These are phyloP conservation scores for Platanista minor DNA, from an alignment of 2,113 vertebrate species.

Conservation along the genomic window DNA sequence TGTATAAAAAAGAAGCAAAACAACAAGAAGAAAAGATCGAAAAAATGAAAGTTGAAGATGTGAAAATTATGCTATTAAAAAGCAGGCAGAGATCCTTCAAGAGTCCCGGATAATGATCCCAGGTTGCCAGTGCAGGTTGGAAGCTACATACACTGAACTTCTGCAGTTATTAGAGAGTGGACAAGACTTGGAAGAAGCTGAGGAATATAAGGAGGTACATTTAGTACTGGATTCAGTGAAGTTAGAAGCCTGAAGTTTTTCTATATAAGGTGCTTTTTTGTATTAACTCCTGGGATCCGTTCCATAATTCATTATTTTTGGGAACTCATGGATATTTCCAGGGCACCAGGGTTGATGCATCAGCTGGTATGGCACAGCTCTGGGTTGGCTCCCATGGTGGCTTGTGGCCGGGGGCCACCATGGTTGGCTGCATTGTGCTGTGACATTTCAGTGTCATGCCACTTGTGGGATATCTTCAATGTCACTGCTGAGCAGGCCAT, in stretches of 20 bases:
- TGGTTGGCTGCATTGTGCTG: background rate
- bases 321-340: background rate
- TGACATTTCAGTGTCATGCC: background rate
- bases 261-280: too few species aligned
- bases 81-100: constrained; percentile 93
- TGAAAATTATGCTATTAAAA: constrained; percentile 92
- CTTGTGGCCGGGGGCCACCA: background rate
- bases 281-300: too few species aligned
- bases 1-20: constrained; percentile 93
- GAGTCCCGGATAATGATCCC: constrained; percentile 97
- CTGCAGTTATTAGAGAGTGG: constrained; percentile 83
- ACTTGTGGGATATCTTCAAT: background rate
- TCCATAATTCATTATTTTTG: too few species aligned
- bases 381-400: too few species aligned
- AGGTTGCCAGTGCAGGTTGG: constrained; percentile 92
- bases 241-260: too few species aligned
- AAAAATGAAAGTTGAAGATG: constrained; percentile 89
- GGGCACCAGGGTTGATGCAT: background rate
- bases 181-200: too few species aligned
- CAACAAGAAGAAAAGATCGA: constrained; percentile 94
- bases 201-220: too few species aligned
- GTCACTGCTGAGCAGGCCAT: background rate
- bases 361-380: background rate
- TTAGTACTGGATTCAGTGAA: too few species aligned
- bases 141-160: constrained; percentile 88